Base-by-base conservation (phyloP, 2,888 invertebrate genomes). In the Sarcophaga carnaria region DNA sequence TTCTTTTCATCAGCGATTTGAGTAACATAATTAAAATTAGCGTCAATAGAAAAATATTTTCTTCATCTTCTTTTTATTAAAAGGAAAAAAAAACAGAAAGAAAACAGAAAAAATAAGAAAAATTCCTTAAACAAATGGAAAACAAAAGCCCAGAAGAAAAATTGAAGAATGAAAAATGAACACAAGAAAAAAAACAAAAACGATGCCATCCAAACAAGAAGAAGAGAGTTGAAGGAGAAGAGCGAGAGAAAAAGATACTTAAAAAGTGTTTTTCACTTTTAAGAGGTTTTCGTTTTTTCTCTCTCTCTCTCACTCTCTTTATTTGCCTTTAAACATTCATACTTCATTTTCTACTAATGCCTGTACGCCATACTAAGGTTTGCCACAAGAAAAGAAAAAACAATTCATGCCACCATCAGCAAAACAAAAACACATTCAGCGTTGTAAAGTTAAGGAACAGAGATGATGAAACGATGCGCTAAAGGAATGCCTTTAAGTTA, bases 1-100 rank as follows among this genome's bases (percentile, higher is more conserved):
- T 70, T 66, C 84, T 71, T 80, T 80, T 76, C 70, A 80, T 71
- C 71, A 84, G 71, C 71, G 71, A 76, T 84, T 84, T 76, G 20
- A 84, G 71, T 22, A 71, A 76, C 49, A 84, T 84, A 80, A 84
- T 84, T 80, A 80, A 84, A 84, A 84, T 84, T 84, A 84, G 66
- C 80, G 80, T 80, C 84, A 84, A 80, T 76, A 76, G 71, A 60
- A 76, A 72, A 66, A 76, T 66, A 60, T 71, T 76, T 70, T 67
- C 47, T 71, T 60, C 54, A 49, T 20, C 14, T 49, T 72, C 62
- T 74, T 37, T 17, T 45, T 45, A n/a, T n/a, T 3, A 49, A 69
- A 60, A n/a, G 25, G 25, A 4, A 71, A 59, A 71, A 17, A 71
- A 27, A 10, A 59, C 11, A 22, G 5, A 79, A 54, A n/a, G n/a